Base-by-base conservation (phyloP, 2,888 invertebrate species). In the Leucoptera coffeella region DNA sequence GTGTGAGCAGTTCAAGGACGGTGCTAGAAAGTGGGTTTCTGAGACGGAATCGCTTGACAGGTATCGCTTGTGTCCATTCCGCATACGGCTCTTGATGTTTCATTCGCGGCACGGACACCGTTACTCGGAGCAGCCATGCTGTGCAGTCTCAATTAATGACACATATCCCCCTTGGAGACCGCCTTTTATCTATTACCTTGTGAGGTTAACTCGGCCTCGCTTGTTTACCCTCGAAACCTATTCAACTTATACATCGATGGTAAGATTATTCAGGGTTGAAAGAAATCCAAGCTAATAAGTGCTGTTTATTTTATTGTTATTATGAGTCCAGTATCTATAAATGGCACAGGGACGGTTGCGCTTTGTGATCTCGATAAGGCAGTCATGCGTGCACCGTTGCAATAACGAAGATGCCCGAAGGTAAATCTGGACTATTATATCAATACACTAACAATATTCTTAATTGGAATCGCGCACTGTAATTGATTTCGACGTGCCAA, bases 171-270 rank as follows among this genome's bases (percentile, higher is more conserved):
- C 47, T 45, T 22, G 42, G 60, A 62, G 64, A 65, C 60, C 60
- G 49, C 43, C 43, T n/a, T n/a, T n/a, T n/a, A n/a, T n/a, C 59
- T 61, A 62, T 65, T 62, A 54, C 61, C 60, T 65, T 65, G 64
- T 58, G 62, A 56, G 55, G 61, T 47, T 67, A 62, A 69, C 69
- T 65, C 60, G 69, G 69, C n/a, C n/a, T n/a, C n/a, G n/a, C n/a
- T n/a, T n/a, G n/a, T n/a, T n/a, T n/a, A n/a, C n/a, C n/a, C n/a
- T n/a, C n/a, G n/a, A n/a, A n/a, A n/a, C n/a, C n/a, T n/a, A n/a
- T n/a, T n/a, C n/a, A n/a, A n/a, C n/a, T n/a, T n/a, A n/a, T n/a
- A n/a, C n/a, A n/a, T n/a, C n/a, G n/a, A n/a, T n/a, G n/a, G n/a
- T n/a, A n/a, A n/a, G n/a, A n/a, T n/a, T n/a, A n/a, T n/a, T n/a